Evolutionary conservation across 1,140 invertebrate species (phyloP), one percentile per base, ranked within the genome.

Genomic region (Campoletis sonorensis): DNA sequence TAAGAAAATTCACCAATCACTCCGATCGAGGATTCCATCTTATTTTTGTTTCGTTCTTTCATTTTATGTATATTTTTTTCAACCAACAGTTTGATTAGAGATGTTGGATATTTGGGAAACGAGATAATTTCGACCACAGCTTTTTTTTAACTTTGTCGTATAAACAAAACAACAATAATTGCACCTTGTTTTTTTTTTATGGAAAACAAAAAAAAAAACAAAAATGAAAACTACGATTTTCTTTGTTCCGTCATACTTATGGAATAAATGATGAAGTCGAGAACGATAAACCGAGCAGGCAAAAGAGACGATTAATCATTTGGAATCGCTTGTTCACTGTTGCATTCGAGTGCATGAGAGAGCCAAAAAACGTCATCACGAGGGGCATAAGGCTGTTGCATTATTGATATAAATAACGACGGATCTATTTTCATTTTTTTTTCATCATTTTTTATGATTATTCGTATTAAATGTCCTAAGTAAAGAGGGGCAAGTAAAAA

Each of bases 241-340:
- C 30, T 33, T 70, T 70, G 11, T 33, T 33, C 3, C 8, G 16
- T 33, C 4, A 18, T 33, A 70, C 18, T 70, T 30, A 33, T 18
- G 67, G 30, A 33, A 33, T 33, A 70, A 70, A 70, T 16, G 26
- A 27, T 64, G 11, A 13, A n/a, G 58, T 67, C 67, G 54, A 68
- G 81, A 13, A 84, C 23, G n/a, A 73, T 77, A 78, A 85, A 84
- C 78, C 81, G 75, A 81, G 83, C 83, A 81, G 77, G 77, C 18
- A 76, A 71, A 80, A 70, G 27, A 49, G 18, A 7, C 85, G 73
- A 87, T 87, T 87, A 86, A 87, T 86, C 84, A 85, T 84, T 71
- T 37, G 51, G 51, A 21, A 11, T 61, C 71, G 79, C 11, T 21
- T 79, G 82, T 64, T 72, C 27, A 40, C 23, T 81, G 79, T 23